Evolutionary conservation across 1,140 invertebrate genomes (phyloP).

Genomic region (Stegodyphus mimosarum): DNA sequence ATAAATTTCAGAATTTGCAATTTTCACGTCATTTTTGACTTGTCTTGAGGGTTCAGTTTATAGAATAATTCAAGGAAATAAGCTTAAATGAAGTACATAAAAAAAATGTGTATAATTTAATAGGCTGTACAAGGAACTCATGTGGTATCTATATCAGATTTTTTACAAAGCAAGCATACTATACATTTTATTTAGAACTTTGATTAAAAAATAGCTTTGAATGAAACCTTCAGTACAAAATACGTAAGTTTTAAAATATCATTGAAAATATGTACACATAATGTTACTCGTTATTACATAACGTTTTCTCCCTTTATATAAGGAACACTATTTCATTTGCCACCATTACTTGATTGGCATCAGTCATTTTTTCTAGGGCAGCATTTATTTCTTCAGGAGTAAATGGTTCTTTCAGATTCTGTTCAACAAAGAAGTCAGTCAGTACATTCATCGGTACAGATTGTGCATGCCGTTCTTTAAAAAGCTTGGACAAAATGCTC

Average conservation of each 20-base stretch:
- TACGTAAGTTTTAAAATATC: neutral
- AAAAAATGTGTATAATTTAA: too few relatives aligned
- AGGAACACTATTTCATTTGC: conserved; percentile 88
- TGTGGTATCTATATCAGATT: too few relatives aligned
- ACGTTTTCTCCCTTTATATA: conserved; percentile 72
- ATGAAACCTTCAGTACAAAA: neutral
- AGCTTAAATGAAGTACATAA: too few relatives aligned
- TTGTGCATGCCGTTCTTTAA: conserved; percentile 69
- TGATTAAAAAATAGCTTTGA: too few relatives aligned
- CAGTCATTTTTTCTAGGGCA: conserved; percentile 85
- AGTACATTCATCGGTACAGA: conserved; percentile 67
- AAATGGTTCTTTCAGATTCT: conserved; percentile 72
- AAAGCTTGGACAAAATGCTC: conserved; percentile 68
- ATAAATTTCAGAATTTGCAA: too few relatives aligned
- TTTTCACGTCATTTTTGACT: too few relatives aligned
- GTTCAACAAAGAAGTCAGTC: conserved; percentile 62
- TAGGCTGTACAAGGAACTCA: too few relatives aligned
- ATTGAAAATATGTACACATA: neutral
- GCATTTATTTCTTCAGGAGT: conserved; percentile 78
- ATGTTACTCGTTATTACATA: neutral
- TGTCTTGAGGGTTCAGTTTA: too few relatives aligned
- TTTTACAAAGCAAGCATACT: too few relatives aligned
- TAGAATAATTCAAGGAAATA: too few relatives aligned
- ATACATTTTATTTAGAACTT: too few relatives aligned
- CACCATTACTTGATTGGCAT: conserved; percentile 92